Evolutionary conservation across 2,888 invertebrate species (phyloP).

Genomic region (Nephrotoma flavescens): DNA sequence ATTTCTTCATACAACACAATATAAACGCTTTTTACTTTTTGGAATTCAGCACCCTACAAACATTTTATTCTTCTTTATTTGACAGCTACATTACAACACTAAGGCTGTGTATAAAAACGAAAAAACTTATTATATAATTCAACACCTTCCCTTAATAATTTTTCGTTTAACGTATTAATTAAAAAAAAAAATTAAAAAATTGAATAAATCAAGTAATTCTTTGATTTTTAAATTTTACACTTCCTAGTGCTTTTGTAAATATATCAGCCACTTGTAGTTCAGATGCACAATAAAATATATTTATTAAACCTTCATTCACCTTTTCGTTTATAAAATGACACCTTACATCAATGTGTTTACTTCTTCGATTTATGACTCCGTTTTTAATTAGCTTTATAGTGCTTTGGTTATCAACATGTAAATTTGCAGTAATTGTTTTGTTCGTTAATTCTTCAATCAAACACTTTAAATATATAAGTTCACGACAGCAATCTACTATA

Average conservation of each 20-base stretch:
- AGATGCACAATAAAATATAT: slow-evolving; percentile 7
- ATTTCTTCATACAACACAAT: no score
- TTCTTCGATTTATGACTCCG: neutral
- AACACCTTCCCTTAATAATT: neutral
- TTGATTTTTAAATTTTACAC: neutral
- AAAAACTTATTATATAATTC: neutral
- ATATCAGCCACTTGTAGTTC: no score
- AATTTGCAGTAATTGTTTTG: neutral
- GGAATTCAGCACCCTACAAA: no score
- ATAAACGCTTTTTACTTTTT: no score
- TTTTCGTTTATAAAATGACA: no score
- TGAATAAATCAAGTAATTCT: neutral
- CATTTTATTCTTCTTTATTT: no score
- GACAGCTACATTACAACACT: no score
- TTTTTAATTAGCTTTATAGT: neutral
- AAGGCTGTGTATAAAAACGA: no score
- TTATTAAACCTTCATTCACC: slow-evolving; percentile 6
- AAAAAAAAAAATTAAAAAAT: neutral
- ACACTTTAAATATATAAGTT: no score
- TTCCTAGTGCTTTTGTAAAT: no score
- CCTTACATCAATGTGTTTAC: slow-evolving; percentile 10
- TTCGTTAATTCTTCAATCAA: neutral
- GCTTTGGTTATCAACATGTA: neutral
- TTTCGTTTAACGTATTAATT: neutral
- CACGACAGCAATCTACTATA: neutral